Evolutionary conservation across 2,888 invertebrate genomes (phyloP).

Genomic region (Parnassius orleans): DNA sequence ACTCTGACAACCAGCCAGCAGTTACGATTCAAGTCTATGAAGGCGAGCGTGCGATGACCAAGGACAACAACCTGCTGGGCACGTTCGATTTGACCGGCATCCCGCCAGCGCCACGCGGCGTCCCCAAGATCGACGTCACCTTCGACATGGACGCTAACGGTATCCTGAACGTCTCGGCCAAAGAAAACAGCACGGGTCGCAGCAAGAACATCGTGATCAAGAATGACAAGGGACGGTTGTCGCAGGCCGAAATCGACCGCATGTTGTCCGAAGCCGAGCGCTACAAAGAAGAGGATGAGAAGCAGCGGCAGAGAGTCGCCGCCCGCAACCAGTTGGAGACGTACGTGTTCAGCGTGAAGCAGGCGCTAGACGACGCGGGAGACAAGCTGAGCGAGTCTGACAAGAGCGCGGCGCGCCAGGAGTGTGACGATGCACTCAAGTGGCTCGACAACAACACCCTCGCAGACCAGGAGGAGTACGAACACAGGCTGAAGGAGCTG

Average conservation of each 20-base stretch:
- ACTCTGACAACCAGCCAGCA: slow-evolving; percentile 85
- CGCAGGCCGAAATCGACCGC: slow-evolving; percentile 90
- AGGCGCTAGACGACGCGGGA: slow-evolving; percentile 83
- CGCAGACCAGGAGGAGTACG: slow-evolving; percentile 84
- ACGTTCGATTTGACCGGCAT: slow-evolving; percentile 85
- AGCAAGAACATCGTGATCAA: slow-evolving; percentile 89
- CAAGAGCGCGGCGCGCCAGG: slow-evolving; percentile 75
- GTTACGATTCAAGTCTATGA: slow-evolving; percentile 88
- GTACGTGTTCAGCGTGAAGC: slow-evolving; percentile 86
- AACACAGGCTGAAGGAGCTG: slow-evolving; percentile 81
- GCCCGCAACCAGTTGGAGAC: slow-evolving; percentile 87
- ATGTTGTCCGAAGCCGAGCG: slow-evolving; percentile 88
- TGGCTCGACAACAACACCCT: slow-evolving; percentile 87
- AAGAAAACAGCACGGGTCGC: slow-evolving; percentile 84
- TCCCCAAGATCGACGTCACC: slow-evolving; percentile 85
- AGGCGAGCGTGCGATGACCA: slow-evolving; percentile 90
- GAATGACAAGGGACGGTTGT: slow-evolving; percentile 90
- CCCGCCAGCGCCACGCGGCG: slow-evolving; percentile 85
- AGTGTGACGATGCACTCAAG: slow-evolving; percentile 82
- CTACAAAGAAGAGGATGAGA: slow-evolving; percentile 87
- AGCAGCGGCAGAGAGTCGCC: slow-evolving; percentile 83
- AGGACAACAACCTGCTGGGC: slow-evolving; percentile 85
- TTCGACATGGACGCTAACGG: slow-evolving; percentile 90
- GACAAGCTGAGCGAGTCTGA: slow-evolving; percentile 83
- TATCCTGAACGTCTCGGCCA: slow-evolving; percentile 91